These are phyloP conservation scores for Parnassius mnemosyne DNA, from an alignment of 2,888 invertebrate genomes.

Conservation along the genomic window DNA sequence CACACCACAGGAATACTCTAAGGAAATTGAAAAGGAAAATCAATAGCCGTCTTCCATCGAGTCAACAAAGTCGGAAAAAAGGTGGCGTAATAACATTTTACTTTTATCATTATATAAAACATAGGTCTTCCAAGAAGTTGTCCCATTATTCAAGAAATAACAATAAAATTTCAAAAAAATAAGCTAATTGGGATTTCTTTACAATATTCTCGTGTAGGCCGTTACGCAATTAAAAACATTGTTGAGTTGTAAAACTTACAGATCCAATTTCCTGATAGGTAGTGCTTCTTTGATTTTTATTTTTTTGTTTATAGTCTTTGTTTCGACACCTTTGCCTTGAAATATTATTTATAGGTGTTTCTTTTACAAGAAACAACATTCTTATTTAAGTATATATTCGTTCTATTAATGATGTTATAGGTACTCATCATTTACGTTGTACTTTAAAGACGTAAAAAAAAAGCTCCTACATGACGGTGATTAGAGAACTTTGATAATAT, in stretches of 20 bases:
- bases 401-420: slow-evolving; percentile 65
- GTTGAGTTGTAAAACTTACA: background rate
- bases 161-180: too few relatives aligned
- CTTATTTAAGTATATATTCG: slow-evolving; percentile 63
- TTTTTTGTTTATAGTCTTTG: slow-evolving; percentile 58
- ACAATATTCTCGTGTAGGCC: too few relatives aligned
- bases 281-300: slow-evolving; percentile 58
- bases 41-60: slow-evolving; percentile 32
- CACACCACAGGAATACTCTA: slow-evolving; percentile 29
- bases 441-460: slow-evolving; percentile 52
- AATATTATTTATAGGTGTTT: slow-evolving; percentile 52
- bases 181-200: too few relatives aligned
- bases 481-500: slow-evolving; percentile 57
- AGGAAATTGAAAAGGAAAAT: slow-evolving; percentile 48
- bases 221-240: background rate
- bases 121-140: too few relatives aligned
- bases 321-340: slow-evolving; percentile 74
- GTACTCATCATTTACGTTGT: slow-evolving; percentile 67
- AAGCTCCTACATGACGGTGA: slow-evolving; percentile 44
- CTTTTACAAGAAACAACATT: slow-evolving; percentile 67
- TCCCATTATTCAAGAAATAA: too few relatives aligned
- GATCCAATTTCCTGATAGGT: background rate
- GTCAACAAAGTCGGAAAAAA: slow-evolving; percentile 28
- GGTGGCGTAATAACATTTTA: slow-evolving; percentile 29
- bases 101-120: slow-evolving; percentile 7